Evolutionary conservation across 2,113 vertebrate species (phyloP).

Genomic region (Scomber japonicus): DNA sequence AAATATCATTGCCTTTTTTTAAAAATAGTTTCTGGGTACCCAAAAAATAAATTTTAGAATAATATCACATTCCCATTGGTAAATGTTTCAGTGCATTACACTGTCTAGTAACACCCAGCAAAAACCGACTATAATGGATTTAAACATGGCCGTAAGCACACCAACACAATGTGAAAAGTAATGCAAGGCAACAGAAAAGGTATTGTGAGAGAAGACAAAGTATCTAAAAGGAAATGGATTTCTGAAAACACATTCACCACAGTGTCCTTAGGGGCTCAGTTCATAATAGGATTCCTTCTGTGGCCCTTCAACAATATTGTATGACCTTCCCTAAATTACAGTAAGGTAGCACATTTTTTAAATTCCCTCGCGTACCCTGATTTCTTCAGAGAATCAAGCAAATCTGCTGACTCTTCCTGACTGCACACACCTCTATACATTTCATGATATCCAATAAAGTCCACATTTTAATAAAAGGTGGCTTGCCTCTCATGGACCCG

Average conservation of each 20-base stretch:
- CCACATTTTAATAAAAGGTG: constrained; percentile 1
- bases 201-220: not conserved
- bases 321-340: not conserved
- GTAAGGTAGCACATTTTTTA: not conserved
- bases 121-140: not conserved
- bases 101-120: not conserved
- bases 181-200: not conserved
- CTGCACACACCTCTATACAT: not conserved
- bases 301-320: not conserved
- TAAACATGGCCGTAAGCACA: not conserved
- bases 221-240: not conserved
- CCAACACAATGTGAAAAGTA: not conserved
- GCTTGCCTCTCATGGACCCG: constrained; percentile 96
- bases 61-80: not conserved
- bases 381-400: not conserved
- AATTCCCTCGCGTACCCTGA: not conserved
- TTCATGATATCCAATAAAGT: not conserved
- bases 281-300: not conserved
- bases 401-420: not conserved
- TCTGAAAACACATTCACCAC: not conserved
- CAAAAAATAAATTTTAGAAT: not conserved
- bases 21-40: not conserved
- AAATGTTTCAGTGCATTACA: not conserved
- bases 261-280: not conserved
- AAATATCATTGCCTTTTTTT: not conserved